Percentiles rank a stretch among this genome's conserved stretches.
phyloP scores from a whole-genome alignment of 2,797 vertebrate species.

The Gymnoscopelus microlampas region DNA sequence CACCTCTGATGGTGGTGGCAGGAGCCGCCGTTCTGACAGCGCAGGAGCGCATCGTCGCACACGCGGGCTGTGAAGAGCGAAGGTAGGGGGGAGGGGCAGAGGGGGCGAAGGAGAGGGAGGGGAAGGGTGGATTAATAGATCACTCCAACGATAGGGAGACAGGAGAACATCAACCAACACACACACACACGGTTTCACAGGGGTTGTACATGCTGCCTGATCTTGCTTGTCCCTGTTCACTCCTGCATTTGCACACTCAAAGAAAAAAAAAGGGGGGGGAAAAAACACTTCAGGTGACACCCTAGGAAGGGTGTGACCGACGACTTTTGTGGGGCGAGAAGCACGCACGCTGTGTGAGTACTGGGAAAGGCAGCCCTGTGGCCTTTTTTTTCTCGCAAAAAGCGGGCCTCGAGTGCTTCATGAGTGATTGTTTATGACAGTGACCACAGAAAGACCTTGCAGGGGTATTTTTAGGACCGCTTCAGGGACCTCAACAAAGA shows the following conservation, averaged over 20 bases:
- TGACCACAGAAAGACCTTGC: conserved; percentile 47
- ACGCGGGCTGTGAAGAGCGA: conserved; percentile 85
- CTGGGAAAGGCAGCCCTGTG: conserved; percentile 20
- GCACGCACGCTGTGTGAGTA: conserved; percentile 20
- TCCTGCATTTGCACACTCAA: neutral
- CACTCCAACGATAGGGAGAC: conserved; percentile 44
- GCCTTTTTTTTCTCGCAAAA: conserved; percentile 14
- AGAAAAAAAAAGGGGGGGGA: neutral
- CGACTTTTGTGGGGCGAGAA: conserved; percentile 42
- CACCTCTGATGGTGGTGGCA: conserved; percentile 92
- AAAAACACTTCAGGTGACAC: conserved; percentile 55
- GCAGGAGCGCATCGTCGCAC: conserved; percentile 93
- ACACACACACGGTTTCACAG: conserved; percentile 35
- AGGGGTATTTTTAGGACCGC: conserved; percentile 52
- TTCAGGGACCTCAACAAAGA: conserved; percentile 24
- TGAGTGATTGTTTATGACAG: conserved; percentile 45
- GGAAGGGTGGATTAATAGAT: conserved; percentile 66
- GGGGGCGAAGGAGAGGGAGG: conserved; percentile 2
- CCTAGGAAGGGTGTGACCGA: conserved; percentile 49
- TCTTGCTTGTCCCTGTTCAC: neutral
- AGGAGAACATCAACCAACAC: conserved; percentile 59
- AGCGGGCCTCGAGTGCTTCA: neutral
- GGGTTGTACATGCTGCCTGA: conserved; percentile 18
- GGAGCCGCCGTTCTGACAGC: conserved; percentile 93
- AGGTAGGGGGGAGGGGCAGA: conserved; percentile 37